These are phyloP conservation scores for Porites lobata DNA, from an alignment of 92 coral and sea anemone species.

Conservation along the genomic window DNA sequence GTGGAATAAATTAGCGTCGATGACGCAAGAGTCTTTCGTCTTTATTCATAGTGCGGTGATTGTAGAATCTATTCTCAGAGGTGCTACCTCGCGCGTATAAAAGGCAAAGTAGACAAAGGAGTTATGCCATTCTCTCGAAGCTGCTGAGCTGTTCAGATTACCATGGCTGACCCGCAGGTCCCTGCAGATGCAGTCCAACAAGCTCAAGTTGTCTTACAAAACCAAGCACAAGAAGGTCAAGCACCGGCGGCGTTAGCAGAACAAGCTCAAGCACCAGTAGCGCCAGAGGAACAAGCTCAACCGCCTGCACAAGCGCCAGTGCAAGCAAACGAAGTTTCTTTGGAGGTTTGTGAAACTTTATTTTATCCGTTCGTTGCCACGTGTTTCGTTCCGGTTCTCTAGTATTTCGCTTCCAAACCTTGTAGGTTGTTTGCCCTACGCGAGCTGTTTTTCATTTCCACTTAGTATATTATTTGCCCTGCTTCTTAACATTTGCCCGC, in stretches of 20 bases:
- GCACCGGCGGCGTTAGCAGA: too few relatives aligned
- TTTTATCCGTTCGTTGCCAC: constrained; percentile 1
- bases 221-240: neutral
- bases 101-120: constrained; percentile 19
- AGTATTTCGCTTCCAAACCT: constrained; percentile 1
- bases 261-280: constrained; percentile 2
- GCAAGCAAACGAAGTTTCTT: neutral
- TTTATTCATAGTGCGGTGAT: too few relatives aligned
- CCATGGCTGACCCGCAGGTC: constrained; percentile 1
- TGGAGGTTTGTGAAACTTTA: constrained; percentile 11
- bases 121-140: constrained; percentile 11
- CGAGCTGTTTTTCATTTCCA: neutral
- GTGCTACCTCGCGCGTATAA: constrained; percentile 36
- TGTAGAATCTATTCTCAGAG: neutral
- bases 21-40: too few relatives aligned
- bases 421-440: neutral
- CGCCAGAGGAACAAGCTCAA: neutral
- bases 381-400: neutral
- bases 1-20: too few relatives aligned
- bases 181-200: constrained; percentile 1
- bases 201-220: constrained; percentile 8
- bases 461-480: too few relatives aligned
- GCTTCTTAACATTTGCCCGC: too few relatives aligned
- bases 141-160: neutral
- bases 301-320: constrained; percentile 3